Evolutionary conservation across 2,797 vertebrate genomes (phyloP).

Genomic region (Brachymystax lenok): DNA sequence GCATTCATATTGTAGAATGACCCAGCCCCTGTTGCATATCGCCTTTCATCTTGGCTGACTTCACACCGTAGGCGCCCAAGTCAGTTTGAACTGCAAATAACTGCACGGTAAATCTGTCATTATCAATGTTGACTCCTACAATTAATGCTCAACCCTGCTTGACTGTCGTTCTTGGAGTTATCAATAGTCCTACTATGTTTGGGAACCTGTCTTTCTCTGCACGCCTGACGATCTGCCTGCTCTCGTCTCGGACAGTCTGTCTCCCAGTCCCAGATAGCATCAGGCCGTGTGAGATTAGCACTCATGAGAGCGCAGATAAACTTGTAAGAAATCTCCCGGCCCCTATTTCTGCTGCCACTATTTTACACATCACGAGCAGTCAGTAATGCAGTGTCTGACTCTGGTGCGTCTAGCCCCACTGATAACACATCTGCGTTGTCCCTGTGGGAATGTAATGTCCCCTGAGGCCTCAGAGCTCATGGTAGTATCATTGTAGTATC

Average conservation of each 20-base stretch:
- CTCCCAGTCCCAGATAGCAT: slow-evolving; percentile 71
- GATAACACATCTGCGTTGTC: slow-evolving; percentile 70
- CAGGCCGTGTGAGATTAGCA: slow-evolving; percentile 66
- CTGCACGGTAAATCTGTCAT: slow-evolving; percentile 28
- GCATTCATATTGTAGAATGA: no score
- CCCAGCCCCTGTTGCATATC: neutral
- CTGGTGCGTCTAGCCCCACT: slow-evolving; percentile 45
- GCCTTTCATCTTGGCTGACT: slow-evolving; percentile 45
- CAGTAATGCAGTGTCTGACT: slow-evolving; percentile 28
- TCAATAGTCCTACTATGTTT: slow-evolving; percentile 13
- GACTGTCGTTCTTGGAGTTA: slow-evolving; percentile 14
- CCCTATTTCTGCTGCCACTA: slow-evolving; percentile 43
- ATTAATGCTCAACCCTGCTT: slow-evolving; percentile 23
- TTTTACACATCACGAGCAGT: slow-evolving; percentile 43
- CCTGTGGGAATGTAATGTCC: slow-evolving; percentile 49
- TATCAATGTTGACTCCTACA: neutral
- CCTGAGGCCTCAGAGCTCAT: slow-evolving; percentile 53
- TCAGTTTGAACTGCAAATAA: slow-evolving; percentile 5
- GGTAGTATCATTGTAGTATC: slow-evolving; percentile 28
- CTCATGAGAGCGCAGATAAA: slow-evolving; percentile 68
- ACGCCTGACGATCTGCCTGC: slow-evolving; percentile 44
- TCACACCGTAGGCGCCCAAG: slow-evolving; percentile 20
- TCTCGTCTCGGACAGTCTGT: slow-evolving; percentile 9
- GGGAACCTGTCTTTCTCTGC: slow-evolving; percentile 52
- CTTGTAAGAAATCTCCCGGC: slow-evolving; percentile 49